Conservation (phyloP, 1,140 invertebrate genomes). For the Drosophila santomea region DNA sequence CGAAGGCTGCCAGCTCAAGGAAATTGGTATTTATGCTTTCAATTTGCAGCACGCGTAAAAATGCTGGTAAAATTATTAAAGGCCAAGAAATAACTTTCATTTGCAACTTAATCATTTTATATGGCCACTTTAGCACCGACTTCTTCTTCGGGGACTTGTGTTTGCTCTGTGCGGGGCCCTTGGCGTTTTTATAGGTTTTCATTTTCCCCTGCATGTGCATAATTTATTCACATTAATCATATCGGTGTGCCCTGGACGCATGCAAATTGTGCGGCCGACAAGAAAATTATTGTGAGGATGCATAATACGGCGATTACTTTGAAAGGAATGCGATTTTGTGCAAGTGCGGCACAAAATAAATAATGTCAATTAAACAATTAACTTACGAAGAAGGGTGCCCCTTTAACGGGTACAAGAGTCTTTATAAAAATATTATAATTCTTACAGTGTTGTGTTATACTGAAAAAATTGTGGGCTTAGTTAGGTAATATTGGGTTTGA, state of each 20-base stretch:
- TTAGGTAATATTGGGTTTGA: too few relatives aligned
- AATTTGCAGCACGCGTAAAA: constrained; percentile 70
- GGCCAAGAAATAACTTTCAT: constrained; percentile 81
- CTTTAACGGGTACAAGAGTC: too few relatives aligned
- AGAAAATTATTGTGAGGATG: constrained; percentile 53
- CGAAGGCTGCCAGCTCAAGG: constrained; percentile 68
- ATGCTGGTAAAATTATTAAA: constrained; percentile 73
- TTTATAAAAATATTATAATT: too few relatives aligned
- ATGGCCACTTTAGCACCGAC: constrained; percentile 62
- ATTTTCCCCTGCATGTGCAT: constrained; percentile 42
- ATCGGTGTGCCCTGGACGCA: constrained; percentile 44
- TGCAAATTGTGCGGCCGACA: constrained; percentile 61
- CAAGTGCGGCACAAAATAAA: constrained; percentile 14
- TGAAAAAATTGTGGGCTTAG: too few relatives aligned
- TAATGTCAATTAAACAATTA: neutral
- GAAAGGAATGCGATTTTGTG: constrained; percentile 14
- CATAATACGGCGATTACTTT: constrained; percentile 26
- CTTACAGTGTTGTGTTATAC: too few relatives aligned
- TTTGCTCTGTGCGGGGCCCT: constrained; percentile 31
- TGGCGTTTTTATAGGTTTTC: constrained; percentile 38
- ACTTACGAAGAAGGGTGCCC: too few relatives aligned
- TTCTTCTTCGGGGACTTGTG: constrained; percentile 6
- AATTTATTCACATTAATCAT: constrained; percentile 66
- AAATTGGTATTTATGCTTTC: constrained; percentile 81
- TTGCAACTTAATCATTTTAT: constrained; percentile 78